phyloP scores from a whole-genome alignment of 2,888 invertebrate species.

The Amaurobius ferox region DNA sequence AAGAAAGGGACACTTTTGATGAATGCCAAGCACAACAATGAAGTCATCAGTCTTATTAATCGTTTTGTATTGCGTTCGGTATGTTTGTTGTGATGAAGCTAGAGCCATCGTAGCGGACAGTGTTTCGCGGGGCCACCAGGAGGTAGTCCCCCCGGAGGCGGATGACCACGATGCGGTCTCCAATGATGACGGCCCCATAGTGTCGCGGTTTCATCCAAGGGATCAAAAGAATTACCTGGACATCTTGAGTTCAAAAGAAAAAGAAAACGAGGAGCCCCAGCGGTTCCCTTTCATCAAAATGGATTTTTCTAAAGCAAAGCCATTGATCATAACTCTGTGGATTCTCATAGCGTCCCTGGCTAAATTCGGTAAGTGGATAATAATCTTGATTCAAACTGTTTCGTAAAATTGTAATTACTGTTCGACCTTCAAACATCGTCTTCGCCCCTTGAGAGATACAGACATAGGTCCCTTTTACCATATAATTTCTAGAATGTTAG shows the following conservation, averaged over 20 bases:
- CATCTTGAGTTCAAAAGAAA: background rate
- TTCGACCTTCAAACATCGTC: too few species aligned
- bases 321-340: conserved; percentile 78
- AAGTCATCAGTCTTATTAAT: background rate
- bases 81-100: conserved; percentile 45
- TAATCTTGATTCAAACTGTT: too few species aligned
- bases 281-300: conserved; percentile 51
- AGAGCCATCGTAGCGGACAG: conserved; percentile 58
- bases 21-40: too few species aligned
- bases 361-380: conserved; percentile 78
- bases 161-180: conserved; percentile 31
- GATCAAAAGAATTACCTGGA: conserved; percentile 43
- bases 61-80: background rate
- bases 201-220: conserved; percentile 37
- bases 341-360: conserved; percentile 79
- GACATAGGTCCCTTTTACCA: too few species aligned
- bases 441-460: too few species aligned
- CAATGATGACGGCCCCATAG: conserved; percentile 50
- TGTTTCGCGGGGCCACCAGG: conserved; percentile 60
- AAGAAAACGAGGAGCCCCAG: conserved; percentile 17
- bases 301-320: conserved; percentile 74
- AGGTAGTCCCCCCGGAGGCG: conserved; percentile 60
- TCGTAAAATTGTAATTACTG: too few species aligned
- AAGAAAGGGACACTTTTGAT: too few species aligned
- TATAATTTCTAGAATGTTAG: too few species aligned